These are phyloP conservation scores for Nomada goodeniana DNA, from an alignment of 2,888 invertebrate genomes.

Conservation along the genomic window DNA sequence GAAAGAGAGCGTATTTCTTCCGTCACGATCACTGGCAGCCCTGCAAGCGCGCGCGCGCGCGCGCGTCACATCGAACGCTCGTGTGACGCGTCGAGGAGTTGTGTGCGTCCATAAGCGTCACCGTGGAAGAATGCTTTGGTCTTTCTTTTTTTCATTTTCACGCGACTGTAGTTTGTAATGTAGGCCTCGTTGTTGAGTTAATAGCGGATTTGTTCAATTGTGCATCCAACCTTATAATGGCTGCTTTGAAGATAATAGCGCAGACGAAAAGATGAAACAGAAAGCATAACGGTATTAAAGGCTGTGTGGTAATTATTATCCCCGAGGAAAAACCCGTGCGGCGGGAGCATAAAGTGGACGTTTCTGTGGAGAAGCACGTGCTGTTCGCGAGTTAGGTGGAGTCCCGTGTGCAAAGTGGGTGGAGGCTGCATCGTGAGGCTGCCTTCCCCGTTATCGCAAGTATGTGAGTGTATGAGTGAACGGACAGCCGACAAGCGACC, in stretches of 20 bases:
- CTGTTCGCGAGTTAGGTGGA: constrained; percentile 81
- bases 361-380: constrained; percentile 75
- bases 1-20: constrained; percentile 25
- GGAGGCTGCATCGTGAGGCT: constrained; percentile 79
- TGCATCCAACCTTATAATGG: constrained; percentile 8
- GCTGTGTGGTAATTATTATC: neutral
- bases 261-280: constrained; percentile 15
- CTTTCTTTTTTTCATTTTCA: neutral
- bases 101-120: neutral
- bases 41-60: constrained; percentile 49
- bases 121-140: neutral
- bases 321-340: constrained; percentile 15
- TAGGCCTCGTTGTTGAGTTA: neutral
- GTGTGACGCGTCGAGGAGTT: constrained; percentile 1
- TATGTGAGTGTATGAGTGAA: constrained; percentile 55
- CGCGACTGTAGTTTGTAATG: neutral
- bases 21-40: constrained; percentile 22
- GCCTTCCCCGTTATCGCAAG: constrained; percentile 71
- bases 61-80: neutral
- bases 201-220: neutral
- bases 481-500: constrained; percentile 73
- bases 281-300: neutral
- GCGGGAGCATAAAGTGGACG: constrained; percentile 39
- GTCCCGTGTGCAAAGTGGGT: constrained; percentile 82
- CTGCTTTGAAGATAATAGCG: neutral